Evolutionary conservation across 2,888 invertebrate genomes (phyloP).

Genomic region (Acholoe squamosa): DNA sequence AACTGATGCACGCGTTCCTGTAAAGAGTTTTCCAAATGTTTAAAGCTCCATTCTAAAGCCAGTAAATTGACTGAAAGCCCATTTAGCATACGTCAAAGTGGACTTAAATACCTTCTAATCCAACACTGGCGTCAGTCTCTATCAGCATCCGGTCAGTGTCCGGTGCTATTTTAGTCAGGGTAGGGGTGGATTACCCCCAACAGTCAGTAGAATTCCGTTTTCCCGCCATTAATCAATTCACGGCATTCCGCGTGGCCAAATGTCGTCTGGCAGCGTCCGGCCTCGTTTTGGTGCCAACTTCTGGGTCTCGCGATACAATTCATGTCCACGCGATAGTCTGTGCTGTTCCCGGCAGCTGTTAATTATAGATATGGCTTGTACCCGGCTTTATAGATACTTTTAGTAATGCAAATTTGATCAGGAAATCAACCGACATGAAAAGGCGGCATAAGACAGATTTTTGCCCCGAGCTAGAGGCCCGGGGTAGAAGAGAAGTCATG

Average conservation of each 20-base stretch:
- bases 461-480: not conserved
- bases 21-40: no score
- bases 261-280: not conserved
- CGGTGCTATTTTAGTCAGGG: no score
- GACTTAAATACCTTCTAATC: no score
- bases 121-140: no score
- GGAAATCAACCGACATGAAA: not conserved
- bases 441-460: slow-evolving; percentile 13
- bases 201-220: not conserved
- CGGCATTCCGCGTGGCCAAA: not conserved
- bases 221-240: slow-evolving; percentile 12
- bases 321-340: not conserved
- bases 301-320: slow-evolving; percentile 16
- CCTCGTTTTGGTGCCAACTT: not conserved
- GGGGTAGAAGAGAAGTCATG: not conserved
- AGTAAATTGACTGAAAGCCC: no score
- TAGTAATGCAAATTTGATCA: slow-evolving; percentile 37
- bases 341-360: slow-evolving; percentile 36
- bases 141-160: no score
- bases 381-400: not conserved
- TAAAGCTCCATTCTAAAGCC: no score
- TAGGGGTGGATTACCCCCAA: not conserved
- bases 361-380: slow-evolving; percentile 24
- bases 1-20: no score
- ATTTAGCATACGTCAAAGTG: no score